Evolutionary conservation across 2,888 invertebrate genomes (phyloP).

Genomic region (Furcula furcula): DNA sequence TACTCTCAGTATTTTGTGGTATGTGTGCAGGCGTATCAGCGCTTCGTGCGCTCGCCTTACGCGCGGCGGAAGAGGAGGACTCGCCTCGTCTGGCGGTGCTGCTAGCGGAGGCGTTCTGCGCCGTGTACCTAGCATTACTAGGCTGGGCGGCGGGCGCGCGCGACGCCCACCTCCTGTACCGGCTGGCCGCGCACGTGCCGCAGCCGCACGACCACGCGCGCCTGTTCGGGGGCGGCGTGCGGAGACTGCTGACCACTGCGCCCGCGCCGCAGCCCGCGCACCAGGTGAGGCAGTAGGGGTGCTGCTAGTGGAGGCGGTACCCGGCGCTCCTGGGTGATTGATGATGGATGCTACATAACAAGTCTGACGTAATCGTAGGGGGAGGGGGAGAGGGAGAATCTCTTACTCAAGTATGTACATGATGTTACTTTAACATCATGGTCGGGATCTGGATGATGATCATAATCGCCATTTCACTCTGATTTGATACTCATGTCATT

Average conservation of each 20-base stretch:
- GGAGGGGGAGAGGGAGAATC: no score
- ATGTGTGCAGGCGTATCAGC: slow-evolving; percentile 88
- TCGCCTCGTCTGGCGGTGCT: slow-evolving; percentile 95
- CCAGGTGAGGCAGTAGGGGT: slow-evolving; percentile 64
- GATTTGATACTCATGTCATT: no score
- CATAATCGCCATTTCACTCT: no score
- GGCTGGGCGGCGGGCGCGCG: slow-evolving; percentile 96
- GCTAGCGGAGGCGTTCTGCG: slow-evolving; percentile 95
- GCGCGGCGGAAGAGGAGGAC: slow-evolving; percentile 97
- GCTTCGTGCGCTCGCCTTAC: slow-evolving; percentile 92
- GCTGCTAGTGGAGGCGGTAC: no score
- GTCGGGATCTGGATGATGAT: no score
- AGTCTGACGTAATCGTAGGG: no score
- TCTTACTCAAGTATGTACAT: no score
- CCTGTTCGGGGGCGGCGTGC: slow-evolving; percentile 95
- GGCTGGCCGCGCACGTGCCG: slow-evolving; percentile 92
- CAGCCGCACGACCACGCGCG: slow-evolving; percentile 89
- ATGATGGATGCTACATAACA: no score
- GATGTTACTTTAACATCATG: no score
- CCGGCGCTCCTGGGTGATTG: no score
- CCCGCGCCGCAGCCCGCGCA: slow-evolving; percentile 75
- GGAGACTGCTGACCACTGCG: slow-evolving; percentile 91
- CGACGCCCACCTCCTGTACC: slow-evolving; percentile 95
- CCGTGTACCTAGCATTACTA: slow-evolving; percentile 95
- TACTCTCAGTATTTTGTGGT: background rate